A percentile compares a stretch with the other conserved stretches of the same genome.
Conservation (phyloP, 1,140 invertebrate genomes). For the Paracyclopina nana region DNA sequence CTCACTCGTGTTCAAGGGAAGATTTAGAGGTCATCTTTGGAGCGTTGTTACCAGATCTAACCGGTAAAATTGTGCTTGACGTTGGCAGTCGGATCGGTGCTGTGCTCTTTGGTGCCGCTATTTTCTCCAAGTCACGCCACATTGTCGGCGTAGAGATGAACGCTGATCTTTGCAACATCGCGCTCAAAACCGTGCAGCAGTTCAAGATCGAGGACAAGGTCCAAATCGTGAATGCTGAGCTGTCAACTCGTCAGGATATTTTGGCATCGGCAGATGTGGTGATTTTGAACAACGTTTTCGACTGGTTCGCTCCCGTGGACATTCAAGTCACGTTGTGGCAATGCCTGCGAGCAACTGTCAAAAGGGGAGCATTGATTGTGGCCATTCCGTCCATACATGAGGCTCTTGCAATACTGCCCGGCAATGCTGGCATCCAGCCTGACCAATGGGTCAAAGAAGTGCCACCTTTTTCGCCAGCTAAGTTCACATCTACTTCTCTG, state of each 20-base stretch:
- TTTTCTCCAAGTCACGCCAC: constrained; percentile 35
- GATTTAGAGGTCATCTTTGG: constrained; percentile 41
- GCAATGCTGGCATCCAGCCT: no score
- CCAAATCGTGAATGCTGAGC: constrained; percentile 35
- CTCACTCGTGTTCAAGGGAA: constrained; percentile 42
- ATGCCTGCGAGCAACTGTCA: constrained; percentile 34
- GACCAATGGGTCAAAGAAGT: no score
- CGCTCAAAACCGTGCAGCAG: constrained; percentile 36
- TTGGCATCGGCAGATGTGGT: constrained; percentile 36
- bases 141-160: constrained; percentile 51
- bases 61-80: constrained; percentile 40
- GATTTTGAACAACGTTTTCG: constrained; percentile 40
- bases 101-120: constrained; percentile 45
- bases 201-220: constrained; percentile 33
- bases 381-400: constrained; percentile 34
- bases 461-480: no score
- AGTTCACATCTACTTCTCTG: no score
- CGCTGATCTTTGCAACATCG: constrained; percentile 39
- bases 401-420: no score
- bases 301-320: constrained; percentile 37
- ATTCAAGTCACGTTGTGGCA: constrained; percentile 38
- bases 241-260: constrained; percentile 33
- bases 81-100: constrained; percentile 46
- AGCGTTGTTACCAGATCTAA: constrained; percentile 35
- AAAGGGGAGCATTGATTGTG: constrained; percentile 35